Evolutionary conservation across 2,113 vertebrate genomes (phyloP).

Genomic region (Jaculus jaculus): DNA sequence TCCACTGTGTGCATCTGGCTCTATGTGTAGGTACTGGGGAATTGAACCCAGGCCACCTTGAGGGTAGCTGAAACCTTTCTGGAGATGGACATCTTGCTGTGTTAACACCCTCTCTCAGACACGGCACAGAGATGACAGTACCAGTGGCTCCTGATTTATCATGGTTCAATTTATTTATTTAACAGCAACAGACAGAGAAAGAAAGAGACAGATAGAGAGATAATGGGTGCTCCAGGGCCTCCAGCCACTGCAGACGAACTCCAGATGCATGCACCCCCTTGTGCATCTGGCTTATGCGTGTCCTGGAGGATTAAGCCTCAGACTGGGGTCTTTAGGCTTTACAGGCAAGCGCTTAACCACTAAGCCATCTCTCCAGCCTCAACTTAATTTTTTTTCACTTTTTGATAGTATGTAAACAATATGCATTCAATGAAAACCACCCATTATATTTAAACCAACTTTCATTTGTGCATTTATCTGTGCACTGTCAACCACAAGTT

Average conservation of each 20-base stretch:
- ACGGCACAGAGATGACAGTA: fast-evolving
- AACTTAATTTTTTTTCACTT: background rate
- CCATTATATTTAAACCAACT: background rate
- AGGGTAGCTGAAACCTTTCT: constrained; percentile 49
- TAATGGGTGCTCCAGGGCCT: too few relatives aligned
- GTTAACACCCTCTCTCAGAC: background rate
- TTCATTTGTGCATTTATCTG: background rate
- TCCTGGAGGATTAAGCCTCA: too few relatives aligned
- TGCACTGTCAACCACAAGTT: background rate
- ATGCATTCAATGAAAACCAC: background rate
- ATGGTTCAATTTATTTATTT: background rate
- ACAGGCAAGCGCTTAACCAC: too few relatives aligned
- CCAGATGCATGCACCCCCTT: too few relatives aligned
- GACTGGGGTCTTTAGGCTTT: too few relatives aligned
- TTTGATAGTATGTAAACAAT: background rate
- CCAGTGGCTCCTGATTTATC: background rate
- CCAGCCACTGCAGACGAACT: too few relatives aligned
- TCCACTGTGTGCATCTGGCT: background rate
- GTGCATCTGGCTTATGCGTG: too few relatives aligned
- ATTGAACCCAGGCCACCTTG: constrained; percentile 58
- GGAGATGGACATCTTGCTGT: background rate
- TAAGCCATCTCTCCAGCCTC: too few relatives aligned
- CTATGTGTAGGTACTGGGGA: background rate
- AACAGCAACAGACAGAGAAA: too few relatives aligned
- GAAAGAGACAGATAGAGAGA: too few relatives aligned